Percentiles rank a stretch among this genome's conserved stretches.
Conservation (phyloP, 2,113 vertebrate genomes). For the Forbesichthys papilliferus region DNA sequence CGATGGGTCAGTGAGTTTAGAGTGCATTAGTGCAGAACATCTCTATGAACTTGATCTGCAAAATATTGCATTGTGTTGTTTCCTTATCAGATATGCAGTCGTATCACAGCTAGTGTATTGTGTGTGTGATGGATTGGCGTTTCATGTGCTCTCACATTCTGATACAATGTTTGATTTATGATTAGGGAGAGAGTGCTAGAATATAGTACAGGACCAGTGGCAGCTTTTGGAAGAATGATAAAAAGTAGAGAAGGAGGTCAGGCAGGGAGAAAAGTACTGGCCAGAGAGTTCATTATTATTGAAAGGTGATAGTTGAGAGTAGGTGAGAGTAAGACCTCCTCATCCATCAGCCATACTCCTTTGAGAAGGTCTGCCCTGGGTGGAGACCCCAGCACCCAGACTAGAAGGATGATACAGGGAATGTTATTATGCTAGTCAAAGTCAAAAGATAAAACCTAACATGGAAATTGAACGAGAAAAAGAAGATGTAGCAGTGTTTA, state of each 20-base stretch:
- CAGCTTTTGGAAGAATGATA: constrained; percentile 16
- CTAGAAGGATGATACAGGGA: too few species aligned
- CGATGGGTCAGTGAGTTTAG: constrained; percentile 53
- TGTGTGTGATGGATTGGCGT: constrained; percentile 49
- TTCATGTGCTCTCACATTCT: constrained; percentile 26
- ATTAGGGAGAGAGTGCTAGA: constrained; percentile 32
- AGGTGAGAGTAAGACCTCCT: background rate
- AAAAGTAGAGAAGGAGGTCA: background rate
- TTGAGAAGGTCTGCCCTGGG: too few species aligned
- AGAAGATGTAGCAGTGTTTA: too few species aligned
- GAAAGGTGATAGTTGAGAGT: background rate
- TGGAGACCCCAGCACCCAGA: too few species aligned
- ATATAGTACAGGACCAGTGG: constrained; percentile 30
- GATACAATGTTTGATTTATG: constrained; percentile 38
- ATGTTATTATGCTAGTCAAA: too few species aligned
- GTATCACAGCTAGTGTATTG: constrained; percentile 3
- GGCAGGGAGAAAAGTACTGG: background rate
- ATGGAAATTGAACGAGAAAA: too few species aligned
- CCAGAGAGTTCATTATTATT: constrained; percentile 38
- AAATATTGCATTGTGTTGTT: constrained; percentile 37
- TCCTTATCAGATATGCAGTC: constrained; percentile 43
- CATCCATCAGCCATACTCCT: too few species aligned
- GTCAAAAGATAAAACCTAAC: too few species aligned
- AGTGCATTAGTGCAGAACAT: constrained; percentile 10
- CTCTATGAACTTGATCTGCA: constrained; percentile 34